Evolutionary conservation across 1,140 invertebrate species (phyloP).

Genomic region (Platorchestia sp.): DNA sequence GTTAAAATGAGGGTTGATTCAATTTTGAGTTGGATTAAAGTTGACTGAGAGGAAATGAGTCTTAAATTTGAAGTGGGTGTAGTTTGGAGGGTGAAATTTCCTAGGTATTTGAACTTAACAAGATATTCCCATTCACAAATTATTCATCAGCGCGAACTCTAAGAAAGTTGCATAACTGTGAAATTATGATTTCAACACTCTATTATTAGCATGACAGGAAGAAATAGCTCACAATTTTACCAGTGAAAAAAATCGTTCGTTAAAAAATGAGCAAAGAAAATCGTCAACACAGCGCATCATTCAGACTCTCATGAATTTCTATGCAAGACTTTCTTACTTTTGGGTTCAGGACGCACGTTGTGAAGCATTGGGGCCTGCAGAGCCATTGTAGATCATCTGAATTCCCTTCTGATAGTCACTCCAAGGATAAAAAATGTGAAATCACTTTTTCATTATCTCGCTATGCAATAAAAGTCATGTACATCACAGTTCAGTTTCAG

Average conservation of each 20-base stretch:
- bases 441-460: neutral
- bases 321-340: neutral
- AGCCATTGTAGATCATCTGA: neutral
- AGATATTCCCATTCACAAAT: too few species aligned
- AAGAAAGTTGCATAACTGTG: too few species aligned
- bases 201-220: neutral
- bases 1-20: too few species aligned
- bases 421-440: neutral
- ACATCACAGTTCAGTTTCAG: neutral
- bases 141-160: too few species aligned
- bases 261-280: neutral
- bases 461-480: neutral
- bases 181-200: too few species aligned
- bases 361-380: neutral
- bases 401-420: neutral
- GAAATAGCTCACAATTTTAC: neutral
- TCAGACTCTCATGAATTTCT: too few species aligned
- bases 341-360: constrained; percentile 11
- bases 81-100: too few species aligned
- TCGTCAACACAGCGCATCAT: too few species aligned
- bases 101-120: too few species aligned
- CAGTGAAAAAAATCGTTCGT: neutral
- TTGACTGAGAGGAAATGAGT: too few species aligned
- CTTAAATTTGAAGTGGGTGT: too few species aligned
- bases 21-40: too few species aligned